Percentiles rank a stretch among this genome's conserved stretches.
Evolutionary conservation across 2,888 invertebrate genomes (phyloP).

Genomic region (Parnassius orleans): DNA sequence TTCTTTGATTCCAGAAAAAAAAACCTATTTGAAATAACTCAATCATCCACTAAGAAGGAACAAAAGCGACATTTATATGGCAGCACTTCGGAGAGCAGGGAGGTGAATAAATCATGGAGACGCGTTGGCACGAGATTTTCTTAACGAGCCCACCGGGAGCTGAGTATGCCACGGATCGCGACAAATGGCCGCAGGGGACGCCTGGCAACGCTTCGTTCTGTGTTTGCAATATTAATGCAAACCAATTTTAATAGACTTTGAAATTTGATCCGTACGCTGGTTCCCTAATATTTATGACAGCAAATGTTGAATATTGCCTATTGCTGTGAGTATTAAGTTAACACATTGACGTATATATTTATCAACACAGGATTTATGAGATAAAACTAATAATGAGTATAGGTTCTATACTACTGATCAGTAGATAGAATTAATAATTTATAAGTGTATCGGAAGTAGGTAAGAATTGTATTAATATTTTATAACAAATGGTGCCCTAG

Average conservation of each 20-base stretch:
- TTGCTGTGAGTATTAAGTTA: too few species aligned
- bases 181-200: constrained; percentile 69
- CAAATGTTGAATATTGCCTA: not conserved
- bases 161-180: constrained; percentile 42
- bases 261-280: constrained; percentile 50
- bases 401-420: too few species aligned
- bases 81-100: constrained; percentile 60
- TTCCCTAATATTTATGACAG: not conserved
- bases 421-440: too few species aligned
- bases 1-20: not conserved
- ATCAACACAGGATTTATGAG: too few species aligned
- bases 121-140: constrained; percentile 54
- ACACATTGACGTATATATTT: too few species aligned
- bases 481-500: too few species aligned
- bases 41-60: constrained; percentile 67
- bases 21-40: constrained; percentile 4
- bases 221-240: constrained; percentile 51
- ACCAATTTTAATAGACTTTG: constrained; percentile 58
- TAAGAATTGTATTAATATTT: too few species aligned
- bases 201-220: constrained; percentile 28
- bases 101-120: constrained; percentile 64
- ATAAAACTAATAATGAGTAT: too few species aligned
- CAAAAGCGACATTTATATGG: constrained; percentile 79
- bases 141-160: constrained; percentile 64
- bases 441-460: too few species aligned